Evolutionary conservation across 2,888 invertebrate genomes (phyloP), one percentile per base, ranked within the genome.

Genomic region (Chalcis sispes): DNA sequence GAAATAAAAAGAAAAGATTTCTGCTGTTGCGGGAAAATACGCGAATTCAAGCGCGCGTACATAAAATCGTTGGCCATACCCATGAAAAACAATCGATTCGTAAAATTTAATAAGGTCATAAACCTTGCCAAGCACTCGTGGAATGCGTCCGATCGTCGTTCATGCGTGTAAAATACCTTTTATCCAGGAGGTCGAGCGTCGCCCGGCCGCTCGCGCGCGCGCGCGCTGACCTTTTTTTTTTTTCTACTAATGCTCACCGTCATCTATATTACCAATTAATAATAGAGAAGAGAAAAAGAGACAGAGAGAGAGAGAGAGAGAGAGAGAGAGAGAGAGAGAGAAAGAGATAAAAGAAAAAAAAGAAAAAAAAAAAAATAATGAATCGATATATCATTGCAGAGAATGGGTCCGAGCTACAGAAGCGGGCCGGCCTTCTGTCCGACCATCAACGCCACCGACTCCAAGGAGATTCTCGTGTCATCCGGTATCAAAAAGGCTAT

Each of bases 401-500:
- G 97, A 85, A 94, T 95, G 84, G 97, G 97, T 40, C 97, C 97
- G 61, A 97, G 97, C 87, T 97, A 96, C 89, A 93, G 97, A 79
- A 97, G 96, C 73, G 98, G 98, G 13, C 98, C 98, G 62, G 94
- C 95, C 29, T 97, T 96, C 89, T 98, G 98, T 89, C 98, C 98
- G 40, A 95, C 96, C 76, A 96, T 98, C 83, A 97, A 97, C 89
- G 94, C 95, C 0, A 96, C 96, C 25, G 94, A 95, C 50, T 95
- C 95, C 69, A 92, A 93, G 80, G 97, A 98, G 91, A 96, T 98
- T 82, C 92, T 98, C 80, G 97, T 98, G 72, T 95, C 98, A 79
- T 96, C 96, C 81, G 97, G 97, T 79, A 95, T 96, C 77, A 95
- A 95, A 89, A 96, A 96, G 90, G 93, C 94, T 77, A 96, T 98